phyloP scores from a whole-genome alignment of 2,113 vertebrate genomes.

The Colistium nudipinnis region DNA sequence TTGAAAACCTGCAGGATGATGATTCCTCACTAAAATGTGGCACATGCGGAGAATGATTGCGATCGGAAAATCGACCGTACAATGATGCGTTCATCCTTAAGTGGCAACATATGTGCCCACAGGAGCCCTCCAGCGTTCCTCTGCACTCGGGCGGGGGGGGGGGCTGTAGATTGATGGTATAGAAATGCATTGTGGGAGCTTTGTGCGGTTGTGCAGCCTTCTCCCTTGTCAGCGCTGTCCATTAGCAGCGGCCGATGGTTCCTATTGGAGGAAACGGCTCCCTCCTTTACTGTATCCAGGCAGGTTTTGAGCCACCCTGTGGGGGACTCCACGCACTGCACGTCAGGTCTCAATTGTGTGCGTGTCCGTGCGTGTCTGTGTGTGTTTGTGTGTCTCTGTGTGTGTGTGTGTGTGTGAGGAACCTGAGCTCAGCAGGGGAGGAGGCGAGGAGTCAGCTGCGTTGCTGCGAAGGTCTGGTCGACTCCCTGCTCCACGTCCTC shows the following conservation, averaged over 20 bases:
- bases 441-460: conserved; percentile 96
- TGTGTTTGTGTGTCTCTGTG: conserved; percentile 43
- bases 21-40: conserved; percentile 4
- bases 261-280: conserved; percentile 64
- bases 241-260: conserved; percentile 39
- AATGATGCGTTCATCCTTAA: neutral
- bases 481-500: conserved; percentile 94
- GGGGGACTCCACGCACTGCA: conserved; percentile 64
- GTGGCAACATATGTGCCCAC: neutral
- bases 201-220: conserved; percentile 47
- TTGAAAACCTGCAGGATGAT: conserved; percentile 5
- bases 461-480: conserved; percentile 92
- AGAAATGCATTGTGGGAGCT: conserved; percentile 68
- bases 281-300: conserved; percentile 69
- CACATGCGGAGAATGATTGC: neutral
- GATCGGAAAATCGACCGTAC: neutral
- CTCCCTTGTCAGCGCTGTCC: conserved; percentile 30
- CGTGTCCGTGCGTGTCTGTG: conserved; percentile 28
- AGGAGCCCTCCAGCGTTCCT: conserved; percentile 4
- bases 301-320: conserved; percentile 69
- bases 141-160: neutral
- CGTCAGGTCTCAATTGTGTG: conserved; percentile 23
- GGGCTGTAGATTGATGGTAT: conserved; percentile 45
- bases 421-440: conserved; percentile 96
- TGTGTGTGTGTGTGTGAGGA: conserved; percentile 79